Base-by-base conservation (phyloP, 2,888 invertebrate genomes). In the Minunthozetes semirufus region DNA sequence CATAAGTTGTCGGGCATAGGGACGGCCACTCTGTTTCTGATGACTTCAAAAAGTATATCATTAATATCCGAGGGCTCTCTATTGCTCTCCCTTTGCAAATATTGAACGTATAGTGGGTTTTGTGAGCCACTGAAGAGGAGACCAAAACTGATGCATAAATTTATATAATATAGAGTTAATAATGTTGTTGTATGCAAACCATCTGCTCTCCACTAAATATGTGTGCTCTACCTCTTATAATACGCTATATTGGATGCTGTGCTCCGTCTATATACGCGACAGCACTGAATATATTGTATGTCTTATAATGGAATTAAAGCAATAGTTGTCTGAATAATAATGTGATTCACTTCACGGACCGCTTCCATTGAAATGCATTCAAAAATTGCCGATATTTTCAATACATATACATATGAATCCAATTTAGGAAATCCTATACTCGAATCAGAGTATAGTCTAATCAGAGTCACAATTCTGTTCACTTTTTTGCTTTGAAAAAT, bases 81-180 rank as follows among this genome's bases (percentile, higher is more conserved):
- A 11, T 8, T 29, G 19, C 59, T 59, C 61, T 63, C 63, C 29
- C 63, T 70, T n/a, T 48, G 25, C 70, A 70, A 70, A 70, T 70
- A 70, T 70, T 68, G 66, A 66, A 66, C 29, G 59, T 25, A 59
- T 19, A 68, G 15, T 46, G 19, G 42, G 38, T 68, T 68, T 25
- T 46, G 46, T 9, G 13, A 68, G 19, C 13, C 8, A 33, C 22
- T 22, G 68, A 22, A 70, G 70, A 46, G 25, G 6, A 46, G 70
- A 70, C 70, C 70, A 70, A 22, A 70, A 70, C 48, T 70, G 70
- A 70, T 70, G 70, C 70, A 70, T 70, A 70, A 70, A 70, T 68
- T 68, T 68, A 48, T 70, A 70, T 70, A 48, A 70, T 70, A 70
- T 70, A 70, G 70, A 70, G 70, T 70, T 70, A 70, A 70, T 70